A percentile compares a stretch with the other conserved stretches of the same genome.
phyloP scores from a whole-genome alignment of 1,140 invertebrate species.

The Meloidogyne hapla region DNA sequence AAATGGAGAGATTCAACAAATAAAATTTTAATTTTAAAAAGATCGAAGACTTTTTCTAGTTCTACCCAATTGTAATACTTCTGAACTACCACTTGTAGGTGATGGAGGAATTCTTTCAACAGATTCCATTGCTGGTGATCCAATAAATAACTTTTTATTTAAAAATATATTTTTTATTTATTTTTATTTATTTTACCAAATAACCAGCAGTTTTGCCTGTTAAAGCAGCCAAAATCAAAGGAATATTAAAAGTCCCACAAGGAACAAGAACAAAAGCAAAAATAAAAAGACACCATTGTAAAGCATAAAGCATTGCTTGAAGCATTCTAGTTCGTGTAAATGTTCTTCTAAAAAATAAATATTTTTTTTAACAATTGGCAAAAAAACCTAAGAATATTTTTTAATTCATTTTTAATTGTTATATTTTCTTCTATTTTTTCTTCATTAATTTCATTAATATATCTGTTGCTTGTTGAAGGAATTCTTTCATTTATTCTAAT shows the following conservation, averaged over 20 bases:
- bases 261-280: constrained; percentile 28
- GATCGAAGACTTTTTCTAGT: constrained; percentile 22
- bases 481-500: constrained; percentile 1
- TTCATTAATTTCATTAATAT: constrained; percentile 3
- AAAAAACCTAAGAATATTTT: constrained; percentile 25
- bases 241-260: constrained; percentile 31
- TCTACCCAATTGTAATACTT: constrained; percentile 8
- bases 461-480: neutral
- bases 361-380: neutral
- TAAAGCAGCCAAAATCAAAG: constrained; percentile 31
- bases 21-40: no score
- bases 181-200: neutral
- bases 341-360: neutral
- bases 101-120: constrained; percentile 32
- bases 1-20: neutral
- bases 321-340: constrained; percentile 22
- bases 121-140: constrained; percentile 31
- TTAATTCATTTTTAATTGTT: constrained; percentile 6
- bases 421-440: neutral
- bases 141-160: constrained; percentile 29
- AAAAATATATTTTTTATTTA: neutral
- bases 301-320: constrained; percentile 20
- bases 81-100: neutral
- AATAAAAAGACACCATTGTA: constrained; percentile 19
- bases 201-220: constrained; percentile 34